Evolutionary conservation across 2,797 vertebrate species (phyloP).

Genomic region (Schizopygopsis malacanthus): DNA sequence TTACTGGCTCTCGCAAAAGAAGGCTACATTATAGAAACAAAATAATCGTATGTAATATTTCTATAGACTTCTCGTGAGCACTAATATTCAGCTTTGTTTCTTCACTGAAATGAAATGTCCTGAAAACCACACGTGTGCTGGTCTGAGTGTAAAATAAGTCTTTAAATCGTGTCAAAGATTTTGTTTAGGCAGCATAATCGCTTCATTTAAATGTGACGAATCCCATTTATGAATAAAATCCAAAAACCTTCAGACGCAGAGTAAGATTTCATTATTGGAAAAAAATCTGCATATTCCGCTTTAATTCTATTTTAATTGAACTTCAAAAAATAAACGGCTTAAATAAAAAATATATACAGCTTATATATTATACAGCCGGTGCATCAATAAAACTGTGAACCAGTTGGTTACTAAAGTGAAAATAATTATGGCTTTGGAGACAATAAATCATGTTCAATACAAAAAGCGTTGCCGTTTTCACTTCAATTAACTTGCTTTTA

Average conservation of each 20-base stretch:
- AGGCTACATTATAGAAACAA: neutral
- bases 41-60: neutral
- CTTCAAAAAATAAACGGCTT: neutral
- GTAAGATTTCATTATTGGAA: neutral
- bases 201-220: neutral
- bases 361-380: neutral
- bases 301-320: neutral
- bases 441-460: conserved; percentile 24
- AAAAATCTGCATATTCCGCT: neutral
- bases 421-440: conserved; percentile 28
- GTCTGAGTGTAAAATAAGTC: neutral
- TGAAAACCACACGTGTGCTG: neutral
- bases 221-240: neutral
- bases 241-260: neutral
- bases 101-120: neutral
- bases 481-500: conserved; percentile 49
- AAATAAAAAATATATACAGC: neutral
- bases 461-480: conserved; percentile 48
- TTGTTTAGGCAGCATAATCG: neutral
- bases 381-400: neutral
- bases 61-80: neutral
- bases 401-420: conserved; percentile 26
- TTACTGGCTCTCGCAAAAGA: neutral
- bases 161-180: neutral
- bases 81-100: neutral